These are phyloP conservation scores for Petromus typicus DNA, from an alignment of 2,113 vertebrate species.

Conservation along the genomic window DNA sequence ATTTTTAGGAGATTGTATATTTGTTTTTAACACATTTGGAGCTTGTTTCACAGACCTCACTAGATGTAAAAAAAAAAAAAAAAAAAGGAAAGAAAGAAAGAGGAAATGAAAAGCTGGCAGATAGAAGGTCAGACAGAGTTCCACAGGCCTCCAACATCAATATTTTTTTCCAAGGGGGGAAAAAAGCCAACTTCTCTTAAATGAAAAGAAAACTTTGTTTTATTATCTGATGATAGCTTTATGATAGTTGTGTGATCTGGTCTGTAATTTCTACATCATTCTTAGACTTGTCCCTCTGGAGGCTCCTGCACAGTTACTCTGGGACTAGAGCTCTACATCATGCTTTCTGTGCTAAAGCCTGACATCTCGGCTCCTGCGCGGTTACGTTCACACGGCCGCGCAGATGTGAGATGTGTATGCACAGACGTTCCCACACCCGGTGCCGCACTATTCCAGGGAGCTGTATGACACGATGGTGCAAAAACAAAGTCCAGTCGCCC, in stretches of 20 bases:
- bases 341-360: neutral
- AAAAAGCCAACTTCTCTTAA: slow-evolving; percentile 78
- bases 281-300: slow-evolving; percentile 74
- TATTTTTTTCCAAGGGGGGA: slow-evolving; percentile 81
- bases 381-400: neutral
- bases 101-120: slow-evolving; percentile 80
- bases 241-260: slow-evolving; percentile 83
- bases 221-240: slow-evolving; percentile 88
- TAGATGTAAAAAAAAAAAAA: slow-evolving; percentile 61
- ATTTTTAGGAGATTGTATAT: slow-evolving; percentile 33
- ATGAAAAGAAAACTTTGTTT: slow-evolving; percentile 83
- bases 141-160: slow-evolving; percentile 82
- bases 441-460: slow-evolving; percentile 34
- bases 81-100: slow-evolving; percentile 48
- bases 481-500: slow-evolving; percentile 45
- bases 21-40: slow-evolving; percentile 59
- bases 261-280: slow-evolving; percentile 85
- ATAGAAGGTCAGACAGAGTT: slow-evolving; percentile 83
- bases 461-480: slow-evolving; percentile 21
- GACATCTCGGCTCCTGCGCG: neutral
- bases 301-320: slow-evolving; percentile 36
- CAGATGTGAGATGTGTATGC: neutral
- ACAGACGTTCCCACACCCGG: slow-evolving; percentile 61
- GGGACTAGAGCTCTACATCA: neutral
- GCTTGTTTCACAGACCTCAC: slow-evolving; percentile 45